A percentile compares a stretch with the other conserved stretches of the same genome.
phyloP scores from a whole-genome alignment of 2,888 invertebrate genomes.

The Oscheius sp. region DNA sequence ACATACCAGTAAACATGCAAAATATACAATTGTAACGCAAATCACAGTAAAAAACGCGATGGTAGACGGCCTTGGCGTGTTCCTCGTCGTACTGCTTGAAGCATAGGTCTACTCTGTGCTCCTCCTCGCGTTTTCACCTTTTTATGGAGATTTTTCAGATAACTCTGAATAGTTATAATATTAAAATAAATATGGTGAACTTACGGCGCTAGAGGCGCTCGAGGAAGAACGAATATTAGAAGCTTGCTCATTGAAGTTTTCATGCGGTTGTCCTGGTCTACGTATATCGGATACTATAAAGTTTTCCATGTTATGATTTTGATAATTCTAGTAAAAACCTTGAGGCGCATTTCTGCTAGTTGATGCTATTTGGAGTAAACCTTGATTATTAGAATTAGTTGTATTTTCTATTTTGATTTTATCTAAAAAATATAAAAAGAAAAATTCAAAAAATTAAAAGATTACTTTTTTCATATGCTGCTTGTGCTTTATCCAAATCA shows the following conservation, averaged over 20 bases:
- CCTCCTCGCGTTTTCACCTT: constrained; percentile 9
- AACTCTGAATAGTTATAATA: neutral
- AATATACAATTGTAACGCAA: neutral
- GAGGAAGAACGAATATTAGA: no score
- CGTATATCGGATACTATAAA: no score
- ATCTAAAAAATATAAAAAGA: neutral
- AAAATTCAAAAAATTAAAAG: neutral
- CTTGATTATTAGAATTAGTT: neutral
- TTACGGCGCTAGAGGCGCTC: no score
- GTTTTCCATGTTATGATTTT: neutral
- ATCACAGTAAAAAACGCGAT: neutral
- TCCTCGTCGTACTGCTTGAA: neutral
- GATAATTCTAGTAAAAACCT: neutral
- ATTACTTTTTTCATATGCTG: constrained; percentile 27
- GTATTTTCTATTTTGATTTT: neutral
- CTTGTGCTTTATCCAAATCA: constrained; percentile 34
- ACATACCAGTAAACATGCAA: constrained; percentile 4
- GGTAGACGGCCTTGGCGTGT: neutral
- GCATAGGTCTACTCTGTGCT: neutral
- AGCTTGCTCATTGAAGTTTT: neutral
- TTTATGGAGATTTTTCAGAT: neutral
- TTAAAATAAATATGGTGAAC: neutral
- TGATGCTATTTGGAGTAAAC: constrained; percentile 10
- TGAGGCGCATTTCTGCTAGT: neutral
- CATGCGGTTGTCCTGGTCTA: neutral